Evolutionary conservation across 2,888 invertebrate species (phyloP).

Genomic region (Acleris laterana): DNA sequence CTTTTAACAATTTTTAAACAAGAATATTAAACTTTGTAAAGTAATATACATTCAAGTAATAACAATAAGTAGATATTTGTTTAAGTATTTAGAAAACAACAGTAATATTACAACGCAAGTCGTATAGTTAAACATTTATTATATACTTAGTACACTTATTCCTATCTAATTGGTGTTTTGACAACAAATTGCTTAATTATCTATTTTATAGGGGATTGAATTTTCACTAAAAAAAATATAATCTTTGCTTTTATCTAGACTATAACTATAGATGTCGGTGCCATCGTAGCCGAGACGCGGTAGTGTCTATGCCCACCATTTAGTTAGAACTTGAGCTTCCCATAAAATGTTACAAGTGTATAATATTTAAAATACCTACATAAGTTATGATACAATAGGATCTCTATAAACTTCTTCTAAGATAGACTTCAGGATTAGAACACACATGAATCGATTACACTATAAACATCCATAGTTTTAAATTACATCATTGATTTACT

Average conservation of each 20-base stretch:
- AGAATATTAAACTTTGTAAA: no score
- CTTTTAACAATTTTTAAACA: no score
- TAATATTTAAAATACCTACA: conserved; percentile 41
- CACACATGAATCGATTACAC: conserved; percentile 34
- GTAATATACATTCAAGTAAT: background rate
- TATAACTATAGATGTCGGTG: conserved; percentile 15
- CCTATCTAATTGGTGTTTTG: conserved; percentile 41
- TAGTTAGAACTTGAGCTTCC: conserved; percentile 73
- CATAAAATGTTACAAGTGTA: conserved; percentile 50
- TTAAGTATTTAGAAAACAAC: conserved; percentile 24
- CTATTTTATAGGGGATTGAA: conserved; percentile 19
- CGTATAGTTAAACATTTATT: conserved; percentile 14
- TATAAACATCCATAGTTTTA: conserved; percentile 28
- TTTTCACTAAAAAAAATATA: conserved; percentile 33
- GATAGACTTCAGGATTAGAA: conserved; percentile 25
- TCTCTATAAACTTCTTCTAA: conserved; percentile 32
- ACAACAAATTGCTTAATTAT: conserved; percentile 22
- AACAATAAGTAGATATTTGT: conserved; percentile 29
- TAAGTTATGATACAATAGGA: conserved; percentile 34
- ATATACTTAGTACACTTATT: conserved; percentile 26
- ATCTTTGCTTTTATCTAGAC: conserved; percentile 26
- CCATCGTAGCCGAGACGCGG: conserved; percentile 19
- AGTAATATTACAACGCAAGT: background rate
- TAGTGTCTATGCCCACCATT: conserved; percentile 44
- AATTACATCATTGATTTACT: conserved; percentile 26